Conservation (phyloP, 2,888 invertebrate species). For the Linyphia triangularis region DNA sequence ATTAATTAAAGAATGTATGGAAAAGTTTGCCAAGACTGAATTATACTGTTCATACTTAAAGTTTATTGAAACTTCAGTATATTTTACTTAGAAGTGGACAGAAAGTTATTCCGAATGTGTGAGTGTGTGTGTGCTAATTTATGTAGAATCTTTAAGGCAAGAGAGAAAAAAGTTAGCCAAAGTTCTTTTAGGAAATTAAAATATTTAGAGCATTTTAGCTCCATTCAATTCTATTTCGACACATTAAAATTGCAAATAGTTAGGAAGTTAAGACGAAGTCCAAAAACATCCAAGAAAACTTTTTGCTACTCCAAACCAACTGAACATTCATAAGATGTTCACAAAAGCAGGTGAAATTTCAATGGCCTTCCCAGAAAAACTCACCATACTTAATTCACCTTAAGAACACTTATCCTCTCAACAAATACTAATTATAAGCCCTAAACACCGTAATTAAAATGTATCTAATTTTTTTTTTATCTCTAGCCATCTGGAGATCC, state of each 20-base stretch:
- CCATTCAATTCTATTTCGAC: not conserved
- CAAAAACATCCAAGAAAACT: not conserved
- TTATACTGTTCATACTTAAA: not conserved
- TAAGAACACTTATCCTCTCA: conserved; percentile 13
- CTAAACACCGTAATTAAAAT: conserved; percentile 69
- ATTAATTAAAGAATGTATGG: not conserved
- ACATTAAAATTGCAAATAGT: not conserved
- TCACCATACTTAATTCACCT: not conserved
- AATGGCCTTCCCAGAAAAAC: not conserved
- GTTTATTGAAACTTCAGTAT: not conserved
- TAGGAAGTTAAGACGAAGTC: not conserved
- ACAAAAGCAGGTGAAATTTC: not conserved
- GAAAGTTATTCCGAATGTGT: not conserved
- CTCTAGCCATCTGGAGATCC: conserved; percentile 36
- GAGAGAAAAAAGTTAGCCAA: too few species aligned
- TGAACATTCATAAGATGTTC: not conserved
- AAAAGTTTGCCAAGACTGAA: not conserved
- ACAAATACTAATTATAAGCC: conserved; percentile 61
- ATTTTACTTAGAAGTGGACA: not conserved
- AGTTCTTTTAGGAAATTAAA: too few species aligned
- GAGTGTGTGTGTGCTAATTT: too few species aligned
- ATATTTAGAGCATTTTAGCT: not conserved
- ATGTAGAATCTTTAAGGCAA: not conserved
- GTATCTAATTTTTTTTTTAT: conserved; percentile 43
- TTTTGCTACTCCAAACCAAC: not conserved